Conservation (phyloP, 2,797 vertebrate genomes). For the Chelon labrosus region DNA sequence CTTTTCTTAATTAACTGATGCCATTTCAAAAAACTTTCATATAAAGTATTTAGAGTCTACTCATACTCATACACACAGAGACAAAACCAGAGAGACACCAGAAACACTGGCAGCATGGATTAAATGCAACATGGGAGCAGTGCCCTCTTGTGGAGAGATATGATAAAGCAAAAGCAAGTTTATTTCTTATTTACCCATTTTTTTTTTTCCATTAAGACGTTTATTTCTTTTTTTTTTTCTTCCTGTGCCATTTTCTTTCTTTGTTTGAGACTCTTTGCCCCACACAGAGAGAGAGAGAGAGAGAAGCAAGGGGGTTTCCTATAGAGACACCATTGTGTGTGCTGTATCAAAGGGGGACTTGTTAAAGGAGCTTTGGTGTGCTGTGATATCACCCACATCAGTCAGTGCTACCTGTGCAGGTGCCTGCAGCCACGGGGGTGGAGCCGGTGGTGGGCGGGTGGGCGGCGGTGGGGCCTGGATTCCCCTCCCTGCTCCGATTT, state of each 20-base stretch:
- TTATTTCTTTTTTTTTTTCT: conserved; percentile 26
- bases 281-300: conserved; percentile 34
- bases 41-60: not conserved
- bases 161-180: conserved; percentile 31
- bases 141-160: conserved; percentile 78
- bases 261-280: conserved; percentile 18
- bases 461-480: conserved; percentile 16
- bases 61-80: not conserved
- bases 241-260: conserved; percentile 23
- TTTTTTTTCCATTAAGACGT: conserved; percentile 1
- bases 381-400: conserved; percentile 83
- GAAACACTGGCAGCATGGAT: not conserved
- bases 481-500: conserved; percentile 72
- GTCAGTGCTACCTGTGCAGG: conserved; percentile 77
- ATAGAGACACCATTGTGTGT: conserved; percentile 84
- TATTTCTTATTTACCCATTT: not conserved
- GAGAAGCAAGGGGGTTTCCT: conserved; percentile 49
- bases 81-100: not conserved
- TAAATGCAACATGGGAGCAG: conserved; percentile 52
- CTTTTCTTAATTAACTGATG: no score
- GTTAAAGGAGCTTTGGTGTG: conserved; percentile 77
- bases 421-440: conserved; percentile 61
- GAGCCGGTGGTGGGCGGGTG: conserved; percentile 18
- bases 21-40: no score
- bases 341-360: conserved; percentile 84